Evolutionary conservation across 2,888 invertebrate genomes (phyloP).

Genomic region (Strigamia transsilvanica): DNA sequence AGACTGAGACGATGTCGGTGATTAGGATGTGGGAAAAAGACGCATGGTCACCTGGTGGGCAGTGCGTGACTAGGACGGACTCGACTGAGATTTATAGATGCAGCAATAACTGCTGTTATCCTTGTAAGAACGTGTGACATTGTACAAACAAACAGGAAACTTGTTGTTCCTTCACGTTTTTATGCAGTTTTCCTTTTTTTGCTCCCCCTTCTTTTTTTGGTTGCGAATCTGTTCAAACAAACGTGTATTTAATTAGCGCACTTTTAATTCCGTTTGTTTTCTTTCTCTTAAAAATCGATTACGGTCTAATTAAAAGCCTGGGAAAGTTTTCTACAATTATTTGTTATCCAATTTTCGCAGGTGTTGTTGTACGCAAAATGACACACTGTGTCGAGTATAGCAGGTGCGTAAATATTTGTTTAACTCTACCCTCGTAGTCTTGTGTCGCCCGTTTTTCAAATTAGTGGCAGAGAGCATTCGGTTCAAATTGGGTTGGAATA

Average conservation of each 20-base stretch:
- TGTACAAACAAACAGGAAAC: not conserved
- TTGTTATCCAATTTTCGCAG: conserved; percentile 32
- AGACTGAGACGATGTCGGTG: not conserved
- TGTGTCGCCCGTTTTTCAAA: conserved; percentile 26
- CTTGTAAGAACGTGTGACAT: not conserved
- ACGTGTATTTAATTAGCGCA: not conserved
- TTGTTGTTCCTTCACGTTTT: not conserved
- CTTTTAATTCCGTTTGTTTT: conserved; percentile 1
- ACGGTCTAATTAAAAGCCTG: conserved; percentile 5
- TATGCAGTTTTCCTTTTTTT: not conserved
- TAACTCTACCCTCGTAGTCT: not conserved
- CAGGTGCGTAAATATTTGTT: conserved; percentile 32
- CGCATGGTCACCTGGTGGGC: conserved; percentile 32
- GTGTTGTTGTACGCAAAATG: conserved; percentile 1
- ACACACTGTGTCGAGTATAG: not conserved
- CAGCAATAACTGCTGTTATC: conserved; percentile 1
- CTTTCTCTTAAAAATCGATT: not conserved
- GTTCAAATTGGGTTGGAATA: conserved; percentile 28
- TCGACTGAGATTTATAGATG: conserved; percentile 30
- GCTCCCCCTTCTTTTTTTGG: not conserved
- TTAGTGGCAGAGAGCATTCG: conserved; percentile 22
- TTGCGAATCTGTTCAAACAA: not conserved
- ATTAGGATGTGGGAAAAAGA: conserved; percentile 33
- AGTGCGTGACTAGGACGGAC: conserved; percentile 20
- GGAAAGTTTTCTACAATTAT: conserved; percentile 24